These are phyloP conservation scores for Calliopsis andreniformis DNA, from an alignment of 1,140 invertebrate species.

Conservation along the genomic window DNA sequence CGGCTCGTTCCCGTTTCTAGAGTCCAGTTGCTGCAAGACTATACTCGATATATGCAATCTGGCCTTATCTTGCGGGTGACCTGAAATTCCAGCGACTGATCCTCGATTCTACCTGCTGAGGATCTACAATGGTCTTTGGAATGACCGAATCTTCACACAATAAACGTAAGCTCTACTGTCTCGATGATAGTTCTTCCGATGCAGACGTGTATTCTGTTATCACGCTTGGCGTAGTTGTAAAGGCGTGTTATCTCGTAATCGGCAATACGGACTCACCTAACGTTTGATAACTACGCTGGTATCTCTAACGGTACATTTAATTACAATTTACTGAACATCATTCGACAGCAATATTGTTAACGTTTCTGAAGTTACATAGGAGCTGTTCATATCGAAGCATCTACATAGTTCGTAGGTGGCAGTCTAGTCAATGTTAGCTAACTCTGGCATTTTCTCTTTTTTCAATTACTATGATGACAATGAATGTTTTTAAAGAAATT, in stretches of 20 bases:
- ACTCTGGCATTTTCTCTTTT: too few species aligned
- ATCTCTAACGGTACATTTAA: slow-evolving; percentile 57
- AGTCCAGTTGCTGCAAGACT: slow-evolving; percentile 67
- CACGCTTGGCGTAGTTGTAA: background rate
- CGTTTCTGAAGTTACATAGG: background rate
- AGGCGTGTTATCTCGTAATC: slow-evolving; percentile 51
- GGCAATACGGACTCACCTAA: slow-evolving; percentile 32
- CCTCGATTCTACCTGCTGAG: slow-evolving; percentile 41
- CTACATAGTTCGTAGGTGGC: too few species aligned
- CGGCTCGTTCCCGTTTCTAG: slow-evolving; percentile 74
- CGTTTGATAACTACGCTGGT: slow-evolving; percentile 31
- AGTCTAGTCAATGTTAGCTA: too few species aligned
- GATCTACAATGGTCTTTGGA: slow-evolving; percentile 34
- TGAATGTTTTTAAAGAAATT: too few species aligned
- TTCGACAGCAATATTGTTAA: background rate
- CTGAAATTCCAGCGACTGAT: slow-evolving; percentile 58
- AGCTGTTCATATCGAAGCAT: too few species aligned
- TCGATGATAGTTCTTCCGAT: background rate
- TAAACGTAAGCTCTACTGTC: slow-evolving; percentile 29
- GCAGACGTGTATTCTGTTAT: slow-evolving; percentile 2
- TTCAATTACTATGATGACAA: too few species aligned
- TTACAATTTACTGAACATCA: slow-evolving; percentile 46
- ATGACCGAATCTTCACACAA: slow-evolving; percentile 41
- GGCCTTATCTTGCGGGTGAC: slow-evolving; percentile 50
- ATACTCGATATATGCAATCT: slow-evolving; percentile 59